Evolutionary conservation across 2,888 invertebrate species (phyloP), one percentile per base, ranked within the genome.

Genomic region (Eurytoma adleriae): DNA sequence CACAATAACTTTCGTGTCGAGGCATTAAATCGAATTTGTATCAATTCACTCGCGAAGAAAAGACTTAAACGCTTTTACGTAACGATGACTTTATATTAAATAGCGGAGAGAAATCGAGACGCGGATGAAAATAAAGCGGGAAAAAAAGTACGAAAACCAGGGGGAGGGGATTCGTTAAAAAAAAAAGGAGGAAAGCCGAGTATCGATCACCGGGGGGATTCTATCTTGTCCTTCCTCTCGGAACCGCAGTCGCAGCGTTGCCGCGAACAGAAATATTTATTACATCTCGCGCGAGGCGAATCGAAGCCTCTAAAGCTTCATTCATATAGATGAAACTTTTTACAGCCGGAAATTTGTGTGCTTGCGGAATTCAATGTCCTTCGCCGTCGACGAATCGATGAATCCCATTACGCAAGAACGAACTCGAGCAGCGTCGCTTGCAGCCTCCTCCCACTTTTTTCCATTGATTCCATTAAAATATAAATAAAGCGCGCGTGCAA

Each of bases 221-320:
- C 76, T 76, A 79, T 79, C 76, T 70, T 71, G 76, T 81, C 77
- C 73, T 79, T 56, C 67, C 76, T 70, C 67, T 78, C 12, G 57
- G 48, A 78, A 80, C 74, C 79, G 75, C 83, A 74, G 67, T 79
- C 52, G 67, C 57, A 62, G 40, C 66, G 76, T 67, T 80, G 75
- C 81, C 78, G 57, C 81, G n/a, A 75, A 59, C 73, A 79, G 77
- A 81, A 77, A 83, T 83, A 83, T 83, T 78, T 79, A 83, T 79
- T 79, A 79, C 71, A 78, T 79, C 78, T 76, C 70, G 27, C 73
- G 20, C 54, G 57, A 73, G 64, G 64, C 64, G 69, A 64, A 69
- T 72, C 67, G 18, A 16, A 66, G 24, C 20, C 14, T 14, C 7
- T 79, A 68, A 84, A 84, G 80, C 83, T 84, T 81, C 75, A 70